Evolutionary conservation across 2,888 invertebrate genomes (phyloP), one percentile per base, ranked within the genome.

Genomic region (Steinernema scapterisci): DNA sequence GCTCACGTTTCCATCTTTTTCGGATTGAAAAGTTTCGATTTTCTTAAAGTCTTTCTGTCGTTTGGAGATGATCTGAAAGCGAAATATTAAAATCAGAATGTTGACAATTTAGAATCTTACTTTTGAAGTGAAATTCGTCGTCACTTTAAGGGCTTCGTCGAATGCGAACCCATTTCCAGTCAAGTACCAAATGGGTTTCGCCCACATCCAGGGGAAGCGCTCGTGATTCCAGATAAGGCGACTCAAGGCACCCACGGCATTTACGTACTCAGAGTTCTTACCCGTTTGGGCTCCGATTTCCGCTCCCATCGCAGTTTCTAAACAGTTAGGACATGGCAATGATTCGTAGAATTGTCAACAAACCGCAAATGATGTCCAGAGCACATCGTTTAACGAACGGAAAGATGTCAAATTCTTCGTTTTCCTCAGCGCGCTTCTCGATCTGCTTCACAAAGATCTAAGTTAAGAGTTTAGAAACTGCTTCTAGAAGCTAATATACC

Each of bases 171-270:
- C 82, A 72, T 91, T 88, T 7, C 85, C 87, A 0, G 92, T 89
- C 3, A 92, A 88, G 79, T 90, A 90, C 86, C 91, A 93, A 48
- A 92, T 82, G 1, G 89, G 86, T 31, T 91, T 88, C 0, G 88
- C 84, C 83, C 91, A 90, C 0, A 91, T 86, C 89, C 92, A 91
- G 0, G 92, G 90, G 71, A 78, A 75, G 1, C 80, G 76, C 48
- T 80, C 80, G 73, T 79, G 78, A 7, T 81, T 76, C 80, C 80
- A 85, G 23, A 80, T 76, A 23, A 83, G 75, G 3, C 63, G 63
- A 31, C 27, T 73, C 43, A 73, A 23, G n/a, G 71, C 72, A 46
- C 73, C 80, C 45, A 78, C 80, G 0, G 83, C 81, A 19, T 79
- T 73, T 44, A 82, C 83, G 71, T 86, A 86, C 21, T 79, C 78